Base-by-base conservation (phyloP, 1,140 invertebrate genomes). In the Drosophila bocki region DNA sequence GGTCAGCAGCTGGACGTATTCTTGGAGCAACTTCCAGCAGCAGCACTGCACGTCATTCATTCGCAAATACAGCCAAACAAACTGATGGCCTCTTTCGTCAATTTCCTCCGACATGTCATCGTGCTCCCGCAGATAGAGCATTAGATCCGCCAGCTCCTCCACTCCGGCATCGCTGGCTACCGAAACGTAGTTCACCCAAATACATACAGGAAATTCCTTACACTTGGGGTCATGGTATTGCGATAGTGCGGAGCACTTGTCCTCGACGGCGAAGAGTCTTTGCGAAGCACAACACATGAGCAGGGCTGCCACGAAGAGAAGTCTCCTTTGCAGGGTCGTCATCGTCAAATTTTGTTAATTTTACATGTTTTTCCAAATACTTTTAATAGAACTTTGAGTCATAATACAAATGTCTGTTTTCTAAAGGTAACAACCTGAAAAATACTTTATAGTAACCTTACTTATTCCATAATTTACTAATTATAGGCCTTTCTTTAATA, bases 131-230 rank as follows among this genome's bases (percentile, higher is more conserved):
- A 96, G 96, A 94, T 98, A 99, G 56, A 95, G 83, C 35, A 99
- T 93, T 3, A 98, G 93, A 44, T 96, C 94, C 84, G 94, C 93
- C 7, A 98, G 93, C 74, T 97, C 94, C 53, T 95, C 91, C 92
- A 96, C 93, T 22, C 93, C 94, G 26, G 96, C 95, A 83, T 95
- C 94, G 50, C 94, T 94, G n/a, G 94, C 93, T 2, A 99, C 95
- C 98, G 98, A 98, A 81, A 99, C 95, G 91, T 98, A 99, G 94
- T 99, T 98, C 51, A 98, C 95, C 98, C 98, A 99, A 3, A n/a
- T n/a, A n/a, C n/a, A 48, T 8, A 4, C 17, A 54, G 17, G 0
- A 0, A 37, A 26, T 4, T 22, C 0, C 19, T 35, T 29, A 53
- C 60, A 19, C 13, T 53, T 32, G 7, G 33, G 29, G 5, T 39